phyloP scores from a whole-genome alignment of 2,113 vertebrate genomes.

The Climacteris rufus region DNA sequence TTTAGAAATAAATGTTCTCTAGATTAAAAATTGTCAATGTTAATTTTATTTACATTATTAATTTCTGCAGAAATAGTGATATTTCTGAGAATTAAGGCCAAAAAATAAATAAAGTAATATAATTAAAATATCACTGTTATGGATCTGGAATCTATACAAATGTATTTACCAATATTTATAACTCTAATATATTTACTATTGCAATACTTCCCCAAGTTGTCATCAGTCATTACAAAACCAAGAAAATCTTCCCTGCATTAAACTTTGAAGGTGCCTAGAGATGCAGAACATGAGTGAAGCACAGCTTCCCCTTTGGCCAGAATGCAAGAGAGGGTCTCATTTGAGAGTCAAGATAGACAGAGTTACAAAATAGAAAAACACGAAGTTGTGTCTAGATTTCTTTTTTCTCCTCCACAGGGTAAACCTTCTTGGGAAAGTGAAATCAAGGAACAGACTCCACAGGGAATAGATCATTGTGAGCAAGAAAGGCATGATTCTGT shows the following conservation, averaged over 20 bases:
- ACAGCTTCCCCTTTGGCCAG: background rate
- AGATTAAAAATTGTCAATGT: slow-evolving; percentile 53
- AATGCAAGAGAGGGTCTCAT: background rate
- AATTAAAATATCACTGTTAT: slow-evolving; percentile 57
- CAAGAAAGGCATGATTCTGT: background rate
- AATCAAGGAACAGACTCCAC: background rate
- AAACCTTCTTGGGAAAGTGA: background rate
- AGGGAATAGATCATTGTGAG: background rate
- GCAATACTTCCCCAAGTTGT: background rate
- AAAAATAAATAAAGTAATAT: slow-evolving; percentile 64
- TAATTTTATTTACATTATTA: slow-evolving; percentile 67
- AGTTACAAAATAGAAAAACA: background rate
- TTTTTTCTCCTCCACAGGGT: background rate
- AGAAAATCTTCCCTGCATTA: background rate
- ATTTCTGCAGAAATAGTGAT: slow-evolving; percentile 65
- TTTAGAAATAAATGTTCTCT: background rate
- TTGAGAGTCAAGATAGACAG: background rate
- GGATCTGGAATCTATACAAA: slow-evolving; percentile 64
- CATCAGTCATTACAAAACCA: slow-evolving; percentile 24
- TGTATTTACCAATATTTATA: slow-evolving; percentile 55
- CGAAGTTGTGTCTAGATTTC: background rate
- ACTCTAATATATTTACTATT: slow-evolving; percentile 54
- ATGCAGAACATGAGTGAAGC: rapidly evolving
- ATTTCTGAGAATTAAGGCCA: slow-evolving; percentile 54
- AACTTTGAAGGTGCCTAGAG: background rate